Evolutionary conservation across 92 coral and sea anemone species (phyloP).

Genomic region (Zoanthus sociatus): DNA sequence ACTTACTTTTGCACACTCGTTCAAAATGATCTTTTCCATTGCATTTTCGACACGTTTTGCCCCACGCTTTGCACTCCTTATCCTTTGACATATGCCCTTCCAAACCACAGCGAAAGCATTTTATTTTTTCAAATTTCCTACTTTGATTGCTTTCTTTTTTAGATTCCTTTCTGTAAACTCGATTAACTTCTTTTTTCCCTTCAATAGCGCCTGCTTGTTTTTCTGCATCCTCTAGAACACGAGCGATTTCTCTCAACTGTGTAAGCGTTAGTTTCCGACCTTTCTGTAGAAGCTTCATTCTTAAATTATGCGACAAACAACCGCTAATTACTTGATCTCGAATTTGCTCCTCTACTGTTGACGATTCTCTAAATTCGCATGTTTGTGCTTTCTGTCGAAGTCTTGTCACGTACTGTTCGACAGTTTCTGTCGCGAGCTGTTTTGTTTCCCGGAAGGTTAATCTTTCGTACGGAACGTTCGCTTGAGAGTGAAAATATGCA

Average conservation of each 20-base stretch:
- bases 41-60: not conserved
- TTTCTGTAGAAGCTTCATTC: conserved; percentile 43
- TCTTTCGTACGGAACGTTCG: conserved; percentile 44
- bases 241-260: conserved; percentile 58
- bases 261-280: conserved; percentile 53
- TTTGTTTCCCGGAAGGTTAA: conserved; percentile 43
- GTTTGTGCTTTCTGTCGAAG: conserved; percentile 60
- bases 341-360: not conserved
- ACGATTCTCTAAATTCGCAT: conserved; percentile 62
- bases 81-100: not conserved
- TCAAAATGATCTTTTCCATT: not conserved
- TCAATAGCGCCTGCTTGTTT: conserved; percentile 46
- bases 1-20: not conserved
- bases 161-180: too few relatives aligned
- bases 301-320: conserved; percentile 44
- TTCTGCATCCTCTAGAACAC: conserved; percentile 62
- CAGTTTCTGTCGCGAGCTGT: conserved; percentile 57
- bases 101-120: not conserved
- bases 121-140: not conserved
- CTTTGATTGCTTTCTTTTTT: not conserved
- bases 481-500: conserved; percentile 58
- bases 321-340: conserved; percentile 3
- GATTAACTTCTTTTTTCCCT: not conserved
- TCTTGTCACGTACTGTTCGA: conserved; percentile 65
- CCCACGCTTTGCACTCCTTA: not conserved